Percentiles rank a stretch among this genome's conserved stretches.
These are phyloP conservation scores for Coregonus sp. DNA, from an alignment of 2,797 vertebrate genomes.

Conservation along the genomic window DNA sequence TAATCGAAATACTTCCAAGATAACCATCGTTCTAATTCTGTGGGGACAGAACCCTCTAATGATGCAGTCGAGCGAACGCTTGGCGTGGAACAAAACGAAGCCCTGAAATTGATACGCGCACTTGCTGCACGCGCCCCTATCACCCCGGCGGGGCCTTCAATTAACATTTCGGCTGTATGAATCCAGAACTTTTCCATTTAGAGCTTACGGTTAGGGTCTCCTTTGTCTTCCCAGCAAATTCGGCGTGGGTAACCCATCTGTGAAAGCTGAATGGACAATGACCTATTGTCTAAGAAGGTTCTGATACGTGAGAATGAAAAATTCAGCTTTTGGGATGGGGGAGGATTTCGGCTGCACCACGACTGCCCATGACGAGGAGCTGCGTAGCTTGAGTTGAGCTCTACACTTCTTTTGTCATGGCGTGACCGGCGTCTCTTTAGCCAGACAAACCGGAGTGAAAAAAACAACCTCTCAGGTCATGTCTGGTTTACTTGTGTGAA, in stretches of 20 bases:
- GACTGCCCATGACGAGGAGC: not conserved
- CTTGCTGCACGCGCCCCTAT: constrained; percentile 76
- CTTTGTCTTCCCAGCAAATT: constrained; percentile 76
- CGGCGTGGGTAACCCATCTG: constrained; percentile 81
- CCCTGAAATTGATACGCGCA: constrained; percentile 64
- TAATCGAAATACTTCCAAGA: not conserved
- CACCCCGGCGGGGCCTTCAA: constrained; percentile 51
- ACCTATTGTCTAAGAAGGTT: constrained; percentile 68
- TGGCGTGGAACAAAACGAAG: constrained; percentile 19
- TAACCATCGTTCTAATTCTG: not conserved
- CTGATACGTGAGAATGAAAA: constrained; percentile 64
- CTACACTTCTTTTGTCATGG: not conserved
- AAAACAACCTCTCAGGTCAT: not conserved
- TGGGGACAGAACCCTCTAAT: not conserved
- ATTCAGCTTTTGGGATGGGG: constrained; percentile 35
- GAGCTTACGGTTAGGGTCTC: constrained; percentile 75
- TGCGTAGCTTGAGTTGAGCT: not conserved
- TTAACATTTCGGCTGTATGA: constrained; percentile 29
- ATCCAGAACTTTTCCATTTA: constrained; percentile 47
- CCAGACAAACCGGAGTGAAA: not conserved
- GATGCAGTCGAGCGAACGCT: constrained; percentile 11
- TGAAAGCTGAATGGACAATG: constrained; percentile 64
- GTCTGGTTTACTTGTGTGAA: not conserved
- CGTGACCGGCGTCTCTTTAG: not conserved
- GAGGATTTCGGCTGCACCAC: constrained; percentile 17